Evolutionary conservation across 2,797 vertebrate genomes (phyloP), one percentile per base, ranked within the genome.

Genomic region (Hirundo rustica): DNA sequence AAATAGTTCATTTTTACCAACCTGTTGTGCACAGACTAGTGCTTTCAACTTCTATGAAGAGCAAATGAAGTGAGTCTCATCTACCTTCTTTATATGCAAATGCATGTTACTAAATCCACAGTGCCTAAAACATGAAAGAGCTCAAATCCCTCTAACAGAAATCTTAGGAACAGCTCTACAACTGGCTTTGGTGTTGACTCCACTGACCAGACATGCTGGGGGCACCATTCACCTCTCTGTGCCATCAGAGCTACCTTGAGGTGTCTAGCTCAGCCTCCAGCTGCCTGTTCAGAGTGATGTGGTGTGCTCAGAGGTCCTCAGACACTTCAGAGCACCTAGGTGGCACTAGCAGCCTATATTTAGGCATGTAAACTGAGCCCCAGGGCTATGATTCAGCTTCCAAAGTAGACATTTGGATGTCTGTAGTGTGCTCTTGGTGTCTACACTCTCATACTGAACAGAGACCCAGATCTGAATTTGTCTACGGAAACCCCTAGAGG

Each of bases 321-420:
- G 55, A 58, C 22, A 36, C 65, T 78, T 82, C 42, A 60, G 72
- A 85, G 13, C 87, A 85, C 67, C 81, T 93, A 93, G 93, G 26
- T 92, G 81, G 85, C 92, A 96, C 81, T 83, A 92, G 44, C 55
- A 92, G 77, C 36, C 78, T 79, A 2, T 67, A 38, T 85, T 92
- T 71, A 76, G 48, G 21, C 55, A 70, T 16, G 20, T 44, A n/a
- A 72, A 32, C 54, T 54, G n/a, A 88, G 47, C 44, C 32, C 44
- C 29, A 66, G 36, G 64, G 54, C 14, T 61, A 20, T 9, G 23
- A 68, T 65, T 78, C 45, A 65, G 17, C 32, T 74, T 89, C 75
- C 76, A 0, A 16, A 86, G 54, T 13, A 87, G 82, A 29, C 47
- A 32, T 51, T 53, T 66, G 47, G n/a, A 30, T 70, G 18, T 38